Evolutionary conservation across 2,113 vertebrate genomes (phyloP), one percentile per base, ranked within the genome.

Genomic region (Atherinomorus stipes): DNA sequence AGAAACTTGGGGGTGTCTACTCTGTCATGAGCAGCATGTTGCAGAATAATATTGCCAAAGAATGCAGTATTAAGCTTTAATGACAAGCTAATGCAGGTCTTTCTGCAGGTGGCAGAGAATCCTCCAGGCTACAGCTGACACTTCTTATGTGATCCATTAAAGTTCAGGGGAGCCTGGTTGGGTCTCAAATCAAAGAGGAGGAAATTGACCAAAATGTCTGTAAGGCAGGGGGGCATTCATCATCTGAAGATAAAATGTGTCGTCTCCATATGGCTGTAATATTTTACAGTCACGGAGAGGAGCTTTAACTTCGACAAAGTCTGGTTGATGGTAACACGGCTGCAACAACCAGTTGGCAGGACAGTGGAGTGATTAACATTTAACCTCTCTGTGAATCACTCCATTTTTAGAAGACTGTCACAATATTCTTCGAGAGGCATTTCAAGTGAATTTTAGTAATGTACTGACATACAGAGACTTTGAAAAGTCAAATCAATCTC

Each of bases 201-300:
- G 83, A 91, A 90, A 89, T 78, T 92, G 85, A 85, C 83, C 81
- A 71, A 78, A 87, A 90, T 86, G 88, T 91, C 84, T 77, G 68
- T 67, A 82, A 89, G 85, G 74, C 86, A 80, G 59, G 81, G 65
- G 31, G 52, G 67, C 70, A 91, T 91, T 88, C 75, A 89, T 90
- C 87, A 89, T 69, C 56, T 38, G 7, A 62, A 84, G 83, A 91
- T 84, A 83, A 91, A 92, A 91, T 70, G 40, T 87, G 76, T 81
- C 78, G 84, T 80, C 82, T 64, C 75, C 65, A 78, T 81, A 64
- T 61, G 74, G 75, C 74, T 62, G 76, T 86, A 73, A 84, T 75
- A 64, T 84, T 89, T 89, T 76, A 91, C 77, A 69, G 60, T 67
- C 68, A 49, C 44, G 60, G 57, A 60, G 71, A 75, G 54, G 58